A percentile compares a stretch with the other conserved stretches of the same genome.
These are phyloP conservation scores for Troides aeacus DNA, from an alignment of 2,888 invertebrate genomes.

Conservation along the genomic window DNA sequence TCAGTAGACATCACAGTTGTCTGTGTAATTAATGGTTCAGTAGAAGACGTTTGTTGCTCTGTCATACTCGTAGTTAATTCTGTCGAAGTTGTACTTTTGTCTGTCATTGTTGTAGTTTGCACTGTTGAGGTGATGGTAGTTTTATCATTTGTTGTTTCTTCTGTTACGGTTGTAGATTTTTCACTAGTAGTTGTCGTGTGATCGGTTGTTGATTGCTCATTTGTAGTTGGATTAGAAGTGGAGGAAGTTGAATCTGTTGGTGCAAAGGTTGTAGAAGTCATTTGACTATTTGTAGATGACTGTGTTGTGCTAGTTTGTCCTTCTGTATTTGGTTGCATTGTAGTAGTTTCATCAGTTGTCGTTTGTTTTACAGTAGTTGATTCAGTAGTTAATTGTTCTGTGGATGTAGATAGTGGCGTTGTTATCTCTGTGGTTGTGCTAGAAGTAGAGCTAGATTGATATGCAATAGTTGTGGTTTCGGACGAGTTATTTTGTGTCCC, in stretches of 20 bases:
- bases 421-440: slow-evolving; percentile 33
- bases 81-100: slow-evolving; percentile 31
- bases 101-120: slow-evolving; percentile 36
- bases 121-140: slow-evolving; percentile 34
- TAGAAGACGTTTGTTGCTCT: slow-evolving; percentile 33
- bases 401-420: slow-evolving; percentile 36
- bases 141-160: slow-evolving; percentile 34
- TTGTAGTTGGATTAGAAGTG: slow-evolving; percentile 36
- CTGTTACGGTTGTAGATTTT: slow-evolving; percentile 35
- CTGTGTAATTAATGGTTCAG: slow-evolving; percentile 33
- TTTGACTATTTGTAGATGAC: slow-evolving; percentile 33
- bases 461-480: slow-evolving; percentile 32
- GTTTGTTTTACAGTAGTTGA: slow-evolving; percentile 38
- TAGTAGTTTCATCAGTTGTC: slow-evolving; percentile 37
- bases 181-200: slow-evolving; percentile 33
- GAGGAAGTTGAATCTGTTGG: slow-evolving; percentile 36
- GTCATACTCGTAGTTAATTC: slow-evolving; percentile 36
- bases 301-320: slow-evolving; percentile 41
- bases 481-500: slow-evolving; percentile 49
- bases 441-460: slow-evolving; percentile 33
- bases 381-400: slow-evolving; percentile 34
- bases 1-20: slow-evolving; percentile 31
- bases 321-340: slow-evolving; percentile 36
- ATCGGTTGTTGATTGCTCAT: slow-evolving; percentile 36
- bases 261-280: slow-evolving; percentile 35